These are phyloP conservation scores for Tarsius wallacei DNA, from an alignment of 2,797 vertebrate genomes.

Conservation along the genomic window DNA sequence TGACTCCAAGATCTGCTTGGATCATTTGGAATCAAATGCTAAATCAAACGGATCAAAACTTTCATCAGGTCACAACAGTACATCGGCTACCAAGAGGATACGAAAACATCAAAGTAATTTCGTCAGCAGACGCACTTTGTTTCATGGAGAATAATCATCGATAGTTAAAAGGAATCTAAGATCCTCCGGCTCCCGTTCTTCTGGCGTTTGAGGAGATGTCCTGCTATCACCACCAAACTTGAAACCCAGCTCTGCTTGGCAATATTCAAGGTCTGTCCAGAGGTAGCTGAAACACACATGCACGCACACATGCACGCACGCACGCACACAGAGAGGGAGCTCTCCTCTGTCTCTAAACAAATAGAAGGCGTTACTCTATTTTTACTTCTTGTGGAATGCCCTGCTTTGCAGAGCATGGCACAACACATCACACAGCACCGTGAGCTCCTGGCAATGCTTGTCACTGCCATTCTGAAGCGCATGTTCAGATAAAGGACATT, in stretches of 20 bases:
- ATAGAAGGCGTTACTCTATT: constrained; percentile 20
- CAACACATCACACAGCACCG: neutral
- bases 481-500: constrained; percentile 53
- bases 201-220: neutral
- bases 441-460: neutral
- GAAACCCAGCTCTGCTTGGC: neutral
- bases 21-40: neutral
- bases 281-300: neutral
- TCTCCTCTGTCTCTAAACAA: constrained; percentile 30
- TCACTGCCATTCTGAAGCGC: neutral
- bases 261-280: neutral
- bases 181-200: neutral
- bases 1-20: neutral
- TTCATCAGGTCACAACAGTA: neutral
- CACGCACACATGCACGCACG: neutral
- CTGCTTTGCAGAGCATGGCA: constrained; percentile 16
- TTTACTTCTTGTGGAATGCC: constrained; percentile 50
- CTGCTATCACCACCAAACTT: neutral
- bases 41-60: constrained; percentile 34
- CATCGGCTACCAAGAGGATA: neutral
- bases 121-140: neutral
- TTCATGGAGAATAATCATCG: neutral
- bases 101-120: constrained; percentile 12
- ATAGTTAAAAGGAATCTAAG: neutral
- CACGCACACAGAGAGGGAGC: neutral